phyloP scores from a whole-genome alignment of 2,888 invertebrate species.

The Callosobruchus maculatus region DNA sequence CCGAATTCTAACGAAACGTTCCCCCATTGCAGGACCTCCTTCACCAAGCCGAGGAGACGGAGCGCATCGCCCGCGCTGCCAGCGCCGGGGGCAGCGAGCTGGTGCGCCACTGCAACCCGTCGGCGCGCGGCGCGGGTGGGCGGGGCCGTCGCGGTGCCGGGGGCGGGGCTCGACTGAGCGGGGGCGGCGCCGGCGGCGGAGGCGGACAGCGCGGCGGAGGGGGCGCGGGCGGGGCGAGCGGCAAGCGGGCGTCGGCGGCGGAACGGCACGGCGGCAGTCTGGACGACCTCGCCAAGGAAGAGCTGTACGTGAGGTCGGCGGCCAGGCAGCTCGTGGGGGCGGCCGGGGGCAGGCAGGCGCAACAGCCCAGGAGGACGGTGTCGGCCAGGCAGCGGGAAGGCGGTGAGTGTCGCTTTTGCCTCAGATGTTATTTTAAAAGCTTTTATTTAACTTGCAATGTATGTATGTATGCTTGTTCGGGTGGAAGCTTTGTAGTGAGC shows the following conservation, averaged over 20 bases:
- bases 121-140: constrained; percentile 45
- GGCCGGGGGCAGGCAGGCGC: constrained; percentile 22
- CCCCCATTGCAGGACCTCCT: constrained; percentile 70
- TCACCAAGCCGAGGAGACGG: constrained; percentile 73
- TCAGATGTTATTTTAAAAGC: too few species aligned
- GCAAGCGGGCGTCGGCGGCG: constrained; percentile 42
- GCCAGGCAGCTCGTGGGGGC: constrained; percentile 22
- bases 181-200: constrained; percentile 25
- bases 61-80: constrained; percentile 58
- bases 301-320: constrained; percentile 38
- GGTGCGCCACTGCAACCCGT: constrained; percentile 49
- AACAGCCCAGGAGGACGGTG: constrained; percentile 35
- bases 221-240: constrained; percentile 41
- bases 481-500: too few species aligned
- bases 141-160: constrained; percentile 40
- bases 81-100: constrained; percentile 50
- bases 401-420: too few species aligned
- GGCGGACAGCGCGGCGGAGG: constrained; percentile 50
- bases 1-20: too few species aligned
- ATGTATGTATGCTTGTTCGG: too few species aligned
- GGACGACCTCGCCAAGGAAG: constrained; percentile 56
- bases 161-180: constrained; percentile 40
- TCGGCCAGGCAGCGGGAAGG: constrained; percentile 59
- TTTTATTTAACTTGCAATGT: too few species aligned
- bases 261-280: constrained; percentile 58